Evolutionary conservation across 2,888 invertebrate species (phyloP).

Genomic region (Chirona hameri): DNA sequence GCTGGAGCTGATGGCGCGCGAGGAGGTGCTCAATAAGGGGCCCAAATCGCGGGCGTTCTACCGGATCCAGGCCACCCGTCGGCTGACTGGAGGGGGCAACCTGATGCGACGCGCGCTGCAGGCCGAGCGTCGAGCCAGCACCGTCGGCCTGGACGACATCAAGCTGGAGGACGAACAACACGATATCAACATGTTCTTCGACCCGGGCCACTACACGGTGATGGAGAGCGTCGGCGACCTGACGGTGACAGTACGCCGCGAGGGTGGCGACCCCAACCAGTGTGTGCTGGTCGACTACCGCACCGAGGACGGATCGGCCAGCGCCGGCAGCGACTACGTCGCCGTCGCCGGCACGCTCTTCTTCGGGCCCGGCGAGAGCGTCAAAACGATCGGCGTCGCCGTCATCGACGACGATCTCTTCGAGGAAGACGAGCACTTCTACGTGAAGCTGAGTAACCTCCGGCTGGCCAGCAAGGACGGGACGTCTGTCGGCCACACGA

Average conservation of each 20-base stretch:
- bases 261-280: conserved; percentile 72
- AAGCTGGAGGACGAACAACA: conserved; percentile 59
- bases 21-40: conserved; percentile 82
- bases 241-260: conserved; percentile 78
- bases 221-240: conserved; percentile 97
- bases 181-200: conserved; percentile 75
- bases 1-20: conserved; percentile 88
- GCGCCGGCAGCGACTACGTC: conserved; percentile 92
- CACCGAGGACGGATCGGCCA: conserved; percentile 97
- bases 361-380: conserved; percentile 84
- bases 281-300: conserved; percentile 83
- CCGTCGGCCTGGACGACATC: conserved; percentile 44
- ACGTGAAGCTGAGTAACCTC: conserved; percentile 66
- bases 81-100: conserved; percentile 90
- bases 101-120: conserved; percentile 81
- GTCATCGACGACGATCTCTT: conserved; percentile 99
- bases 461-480: conserved; percentile 46
- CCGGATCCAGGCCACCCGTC: conserved; percentile 91
- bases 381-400: conserved; percentile 80
- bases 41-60: conserved; percentile 96
- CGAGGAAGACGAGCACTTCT: conserved; percentile 99
- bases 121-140: conserved; percentile 57
- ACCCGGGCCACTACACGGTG: conserved; percentile 96
- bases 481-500: conserved; percentile 35
- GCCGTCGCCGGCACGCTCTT: conserved; percentile 77